Evolutionary conservation across 2,888 invertebrate species (phyloP), one percentile per base, ranked within the genome.

Genomic region (Thera britannica): DNA sequence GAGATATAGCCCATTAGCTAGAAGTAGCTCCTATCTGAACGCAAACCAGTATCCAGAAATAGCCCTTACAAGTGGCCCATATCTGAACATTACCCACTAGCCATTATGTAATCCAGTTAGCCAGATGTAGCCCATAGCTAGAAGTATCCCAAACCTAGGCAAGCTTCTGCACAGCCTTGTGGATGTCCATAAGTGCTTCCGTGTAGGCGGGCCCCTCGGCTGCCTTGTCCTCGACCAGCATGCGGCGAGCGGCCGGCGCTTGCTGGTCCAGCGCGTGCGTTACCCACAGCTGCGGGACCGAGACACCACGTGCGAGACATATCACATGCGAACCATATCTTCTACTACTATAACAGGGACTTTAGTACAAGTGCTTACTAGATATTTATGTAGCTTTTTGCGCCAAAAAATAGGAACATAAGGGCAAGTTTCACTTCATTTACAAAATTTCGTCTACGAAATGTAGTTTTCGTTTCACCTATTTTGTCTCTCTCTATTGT

Each of bases 111-210:
- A 60, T 62, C 66, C 58, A 65, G 8, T 8, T n/a, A 46, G 46
- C 46, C 11, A 49, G 49, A 49, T n/a, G 3, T 49, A 12, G 12
- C 12, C 49, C 49, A 3, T 49, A 55, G 55, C 55, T 36, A 44
- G 48, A 58, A 65, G 34, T 5, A 90, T 86, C 46, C 48, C 62
- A 63, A 59, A 70, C 69, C 69, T 70, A 70, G 5, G 66, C 66
- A 66, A 92, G 78, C 68, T 86, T 86, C 81, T 89, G 89, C 83
- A 99, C 99, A 93, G 98, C 98, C 95, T 98, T 98, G 95, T 99
- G 99, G 95, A 98, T 97, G 88, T 98, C 97, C 95, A 99, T 98
- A 77, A 99, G 95, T 90, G 97, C 98, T 87, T 99, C 99, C 58
- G 99, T 97, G 91, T 99, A 99, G 77, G 98, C 97, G 11, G 97